phyloP scores from a whole-genome alignment of 1,140 invertebrate species.

The Drosophila mayri region DNA sequence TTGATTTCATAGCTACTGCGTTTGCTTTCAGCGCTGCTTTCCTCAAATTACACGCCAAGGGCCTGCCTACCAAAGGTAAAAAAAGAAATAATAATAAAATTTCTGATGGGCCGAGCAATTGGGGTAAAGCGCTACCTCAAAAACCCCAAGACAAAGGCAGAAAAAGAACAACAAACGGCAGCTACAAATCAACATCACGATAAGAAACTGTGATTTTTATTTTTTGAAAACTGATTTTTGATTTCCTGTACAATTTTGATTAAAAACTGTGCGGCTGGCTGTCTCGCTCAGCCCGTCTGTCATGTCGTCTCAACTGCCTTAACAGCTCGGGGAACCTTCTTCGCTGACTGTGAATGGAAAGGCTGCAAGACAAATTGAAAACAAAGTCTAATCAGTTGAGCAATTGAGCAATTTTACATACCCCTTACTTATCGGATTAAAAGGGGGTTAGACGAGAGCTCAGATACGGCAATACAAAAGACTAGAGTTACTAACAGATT shows the following conservation, averaged over 20 bases:
- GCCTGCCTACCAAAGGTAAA: conserved; percentile 19
- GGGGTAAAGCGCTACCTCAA: conserved; percentile 72
- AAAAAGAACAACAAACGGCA: conserved; percentile 44
- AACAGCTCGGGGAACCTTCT: conserved; percentile 39
- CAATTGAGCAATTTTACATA: conserved; percentile 79
- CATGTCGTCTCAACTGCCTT: conserved; percentile 3
- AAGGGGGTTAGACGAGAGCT: conserved; percentile 7
- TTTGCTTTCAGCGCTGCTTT: conserved; percentile 69
- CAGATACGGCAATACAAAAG: background rate
- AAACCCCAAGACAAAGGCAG: conserved; percentile 22
- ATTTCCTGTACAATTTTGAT: conserved; percentile 84
- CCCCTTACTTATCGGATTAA: conserved; percentile 46
- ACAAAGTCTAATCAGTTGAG: conserved; percentile 81
- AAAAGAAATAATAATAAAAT: conserved; percentile 19
- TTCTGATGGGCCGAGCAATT: conserved; percentile 61
- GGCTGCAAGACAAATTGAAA: conserved; percentile 75
- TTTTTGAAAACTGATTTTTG: conserved; percentile 81
- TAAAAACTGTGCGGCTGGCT: conserved; percentile 63
- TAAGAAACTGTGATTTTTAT: conserved; percentile 84
- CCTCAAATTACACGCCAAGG: conserved; percentile 71
- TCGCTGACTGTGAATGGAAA: conserved; percentile 36
- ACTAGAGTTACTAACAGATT: background rate
- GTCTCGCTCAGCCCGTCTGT: conserved; percentile 20
- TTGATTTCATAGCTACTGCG: conserved; percentile 84
- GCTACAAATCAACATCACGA: conserved; percentile 66